phyloP scores from a whole-genome alignment of 2,888 invertebrate genomes.

The Dasypogon diadema region DNA sequence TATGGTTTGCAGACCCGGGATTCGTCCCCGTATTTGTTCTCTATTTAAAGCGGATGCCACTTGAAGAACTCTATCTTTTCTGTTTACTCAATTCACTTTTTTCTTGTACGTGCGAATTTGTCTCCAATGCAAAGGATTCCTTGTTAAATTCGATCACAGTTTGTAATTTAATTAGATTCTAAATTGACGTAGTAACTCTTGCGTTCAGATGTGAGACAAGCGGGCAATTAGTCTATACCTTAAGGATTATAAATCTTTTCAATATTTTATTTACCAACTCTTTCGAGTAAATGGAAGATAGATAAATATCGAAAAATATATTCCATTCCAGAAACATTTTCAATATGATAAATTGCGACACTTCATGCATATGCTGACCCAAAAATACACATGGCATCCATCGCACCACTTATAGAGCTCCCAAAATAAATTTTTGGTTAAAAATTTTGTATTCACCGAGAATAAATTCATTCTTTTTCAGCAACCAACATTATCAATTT shows the following conservation, averaged over 20 bases:
- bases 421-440: neutral
- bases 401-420: neutral
- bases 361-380: neutral
- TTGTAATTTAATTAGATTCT: too few relatives aligned
- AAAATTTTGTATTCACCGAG: neutral
- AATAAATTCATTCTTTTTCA: slow-evolving; percentile 13
- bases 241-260: too few relatives aligned
- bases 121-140: neutral
- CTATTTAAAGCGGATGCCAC: neutral
- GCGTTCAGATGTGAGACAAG: too few relatives aligned
- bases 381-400: neutral
- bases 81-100: neutral
- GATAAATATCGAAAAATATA: too few relatives aligned
- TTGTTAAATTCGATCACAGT: neutral
- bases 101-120: neutral
- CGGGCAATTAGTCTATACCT: too few relatives aligned
- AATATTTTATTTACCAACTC: too few relatives aligned
- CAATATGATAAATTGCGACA: neutral
- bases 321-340: neutral
- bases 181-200: too few relatives aligned
- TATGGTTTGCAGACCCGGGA: slow-evolving; percentile 20
- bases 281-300: too few relatives aligned
- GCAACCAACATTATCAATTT: slow-evolving; percentile 44
- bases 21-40: neutral
- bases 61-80: neutral